Percentiles rank a stretch among this genome's conserved stretches.
These are phyloP conservation scores for Nipponia nippon DNA, from an alignment of 2,113 vertebrate species.

Conservation along the genomic window DNA sequence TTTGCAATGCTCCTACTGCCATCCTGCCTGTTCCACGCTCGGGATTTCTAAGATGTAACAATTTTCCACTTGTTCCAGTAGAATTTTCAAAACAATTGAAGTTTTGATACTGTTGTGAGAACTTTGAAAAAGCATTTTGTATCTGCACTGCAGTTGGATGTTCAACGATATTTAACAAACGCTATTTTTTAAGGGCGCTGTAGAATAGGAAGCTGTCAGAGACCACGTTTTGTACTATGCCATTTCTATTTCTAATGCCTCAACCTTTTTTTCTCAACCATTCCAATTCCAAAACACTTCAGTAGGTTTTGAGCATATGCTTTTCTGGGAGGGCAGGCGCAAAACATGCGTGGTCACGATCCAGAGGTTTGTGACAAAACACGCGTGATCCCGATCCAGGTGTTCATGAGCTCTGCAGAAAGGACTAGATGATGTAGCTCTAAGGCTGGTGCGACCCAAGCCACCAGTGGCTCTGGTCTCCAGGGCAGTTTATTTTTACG, in stretches of 20 bases:
- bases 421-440: neutral
- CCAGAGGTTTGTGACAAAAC: neutral
- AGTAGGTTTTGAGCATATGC: neutral
- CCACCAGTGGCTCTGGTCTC: neutral
- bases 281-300: neutral
- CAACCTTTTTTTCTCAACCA: neutral
- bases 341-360: neutral
- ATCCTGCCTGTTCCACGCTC: neutral
- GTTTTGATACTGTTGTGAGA: slow-evolving; percentile 60
- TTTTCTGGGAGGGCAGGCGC: neutral
- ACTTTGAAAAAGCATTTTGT: slow-evolving; percentile 43
- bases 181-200: neutral
- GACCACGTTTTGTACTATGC: slow-evolving; percentile 48
- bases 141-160: slow-evolving; percentile 3
- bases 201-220: neutral
- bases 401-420: neutral
- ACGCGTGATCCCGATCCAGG: neutral
- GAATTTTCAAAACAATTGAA: neutral
- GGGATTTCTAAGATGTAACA: neutral
- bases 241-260: slow-evolving; percentile 37
- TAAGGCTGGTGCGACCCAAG: neutral
- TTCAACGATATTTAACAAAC: neutral
- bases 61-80: slow-evolving; percentile 28
- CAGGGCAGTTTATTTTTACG: neutral
- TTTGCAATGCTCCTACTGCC: neutral